These are phyloP conservation scores for Anoplolepis gracilipes DNA, from an alignment of 1,140 invertebrate genomes.

Conservation along the genomic window DNA sequence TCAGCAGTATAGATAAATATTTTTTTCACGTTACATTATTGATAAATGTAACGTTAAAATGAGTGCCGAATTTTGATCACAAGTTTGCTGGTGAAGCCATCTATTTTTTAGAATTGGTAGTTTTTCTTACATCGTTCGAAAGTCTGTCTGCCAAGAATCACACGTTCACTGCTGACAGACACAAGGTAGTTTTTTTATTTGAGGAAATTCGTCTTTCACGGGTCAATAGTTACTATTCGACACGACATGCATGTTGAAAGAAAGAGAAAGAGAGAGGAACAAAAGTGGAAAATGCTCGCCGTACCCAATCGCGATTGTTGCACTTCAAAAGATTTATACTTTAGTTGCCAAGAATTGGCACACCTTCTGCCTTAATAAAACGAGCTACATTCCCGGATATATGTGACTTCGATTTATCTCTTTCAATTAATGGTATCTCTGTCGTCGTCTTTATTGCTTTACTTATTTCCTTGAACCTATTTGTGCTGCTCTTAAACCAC, in stretches of 20 bases:
- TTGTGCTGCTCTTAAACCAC: not conserved
- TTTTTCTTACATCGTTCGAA: not conserved
- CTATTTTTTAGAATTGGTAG: constrained; percentile 30
- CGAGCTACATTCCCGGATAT: not conserved
- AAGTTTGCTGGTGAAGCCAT: not conserved
- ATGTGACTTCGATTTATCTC: constrained; percentile 19
- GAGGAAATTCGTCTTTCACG: constrained; percentile 29
- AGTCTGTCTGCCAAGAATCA: constrained; percentile 22
- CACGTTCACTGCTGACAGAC: not conserved
- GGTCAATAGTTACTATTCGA: constrained; percentile 17
- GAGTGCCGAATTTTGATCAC: not conserved
- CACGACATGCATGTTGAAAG: not conserved
- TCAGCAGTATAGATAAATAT: not conserved
- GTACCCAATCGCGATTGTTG: constrained; percentile 23
- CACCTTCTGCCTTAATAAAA: constrained; percentile 7
- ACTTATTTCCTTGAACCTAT: not conserved
- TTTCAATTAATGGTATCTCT: constrained; percentile 16
- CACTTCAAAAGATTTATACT: constrained; percentile 35
- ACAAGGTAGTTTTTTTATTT: constrained; percentile 11
- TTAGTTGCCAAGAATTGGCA: constrained; percentile 27
- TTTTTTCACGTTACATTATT: not conserved
- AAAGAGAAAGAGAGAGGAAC: not conserved
- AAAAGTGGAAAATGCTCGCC: constrained; percentile 7
- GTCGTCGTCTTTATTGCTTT: not conserved
- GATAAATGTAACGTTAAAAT: not conserved